Base-by-base conservation (phyloP, 2,888 invertebrate species). In the Dasysyrphus albostriatus region DNA sequence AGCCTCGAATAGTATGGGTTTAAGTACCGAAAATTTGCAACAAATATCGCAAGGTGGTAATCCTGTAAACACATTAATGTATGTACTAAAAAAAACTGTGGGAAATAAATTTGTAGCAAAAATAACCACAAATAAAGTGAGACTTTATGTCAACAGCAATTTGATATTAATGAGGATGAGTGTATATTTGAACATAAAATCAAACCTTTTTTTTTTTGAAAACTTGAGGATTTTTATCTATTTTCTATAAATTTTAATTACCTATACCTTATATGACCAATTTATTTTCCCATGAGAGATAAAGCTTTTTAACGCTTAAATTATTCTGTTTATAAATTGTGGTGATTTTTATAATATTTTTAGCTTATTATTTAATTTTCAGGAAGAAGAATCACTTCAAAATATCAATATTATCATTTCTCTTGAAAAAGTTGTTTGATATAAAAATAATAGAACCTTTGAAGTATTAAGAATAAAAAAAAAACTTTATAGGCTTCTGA, bases 271-370 rank as follows among this genome's bases (percentile, higher is more conserved):
- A 19, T n/a, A 37, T n/a, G 14, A 32, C 24, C 24, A 12, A 24
- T 47, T 7, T 14, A 56, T 56, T 75, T 76, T 76, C 76, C 37
- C 58, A 67, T 47, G 75, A 58, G 67, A 76, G 19, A 24, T 5
- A 9, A 5, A 51, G 12, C 24, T 24, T 24, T 24, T 24, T 24
- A 24, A 24, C 24, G 24, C 24, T 24, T 24, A 24, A 24, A 24
- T 24, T 24, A 2, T 1, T 24, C 24, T 24, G 24, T 24, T 24
- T 24, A 67, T 63, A 32, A 32, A 56, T 8, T 8, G 34, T 14
- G 29, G 16, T 47, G 5, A 49, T 14, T 39, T 12, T 3, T 12
- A 12, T 10, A 3, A 5, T 3, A 1, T 12, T 3, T 39, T 39
- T 4, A 2, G 12, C 0, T 12, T 39, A 12, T 5, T 12, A 10